These are phyloP conservation scores for Acleris emargana DNA, from an alignment of 2,888 invertebrate genomes.

Conservation along the genomic window DNA sequence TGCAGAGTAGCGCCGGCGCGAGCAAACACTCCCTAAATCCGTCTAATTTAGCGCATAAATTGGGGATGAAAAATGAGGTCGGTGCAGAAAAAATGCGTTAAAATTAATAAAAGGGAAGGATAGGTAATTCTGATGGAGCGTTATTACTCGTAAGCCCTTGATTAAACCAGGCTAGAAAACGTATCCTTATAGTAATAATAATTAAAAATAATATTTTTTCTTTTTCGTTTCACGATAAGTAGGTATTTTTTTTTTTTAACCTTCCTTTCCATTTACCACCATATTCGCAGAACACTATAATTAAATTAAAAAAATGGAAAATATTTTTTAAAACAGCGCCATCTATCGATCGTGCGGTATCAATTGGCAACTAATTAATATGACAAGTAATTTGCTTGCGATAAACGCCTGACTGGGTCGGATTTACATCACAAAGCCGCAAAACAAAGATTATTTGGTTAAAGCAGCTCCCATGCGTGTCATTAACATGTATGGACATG, in stretches of 20 bases:
- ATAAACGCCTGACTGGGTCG: slow-evolving; percentile 20
- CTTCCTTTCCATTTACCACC: too few species aligned
- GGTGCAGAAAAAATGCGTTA: too few species aligned
- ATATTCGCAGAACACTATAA: too few species aligned
- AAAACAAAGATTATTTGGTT: slow-evolving; percentile 48
- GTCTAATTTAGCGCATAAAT: slow-evolving; percentile 10
- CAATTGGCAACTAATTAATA: slow-evolving; percentile 16
- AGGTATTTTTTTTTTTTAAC: too few species aligned
- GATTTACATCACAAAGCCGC: slow-evolving; percentile 54
- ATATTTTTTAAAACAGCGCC: slow-evolving; percentile 8
- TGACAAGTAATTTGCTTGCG: slow-evolving; percentile 19
- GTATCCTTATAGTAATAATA: slow-evolving; percentile 3
- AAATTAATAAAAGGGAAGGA: slow-evolving; percentile 24
- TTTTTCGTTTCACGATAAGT: too few species aligned
- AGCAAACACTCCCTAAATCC: background rate
- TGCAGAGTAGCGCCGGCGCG: too few species aligned
- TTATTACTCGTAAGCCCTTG: slow-evolving; percentile 23
- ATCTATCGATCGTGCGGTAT: slow-evolving; percentile 10
- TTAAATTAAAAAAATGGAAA: too few species aligned
- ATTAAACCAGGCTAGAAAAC: slow-evolving; percentile 9
- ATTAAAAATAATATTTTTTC: background rate
- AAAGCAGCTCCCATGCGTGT: slow-evolving; percentile 39
- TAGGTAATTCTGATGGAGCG: slow-evolving; percentile 29
- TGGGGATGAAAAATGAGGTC: background rate
- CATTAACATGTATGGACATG: slow-evolving; percentile 58